These are phyloP conservation scores for Chelmon rostratus DNA, from an alignment of 2,797 vertebrate species.

Conservation along the genomic window DNA sequence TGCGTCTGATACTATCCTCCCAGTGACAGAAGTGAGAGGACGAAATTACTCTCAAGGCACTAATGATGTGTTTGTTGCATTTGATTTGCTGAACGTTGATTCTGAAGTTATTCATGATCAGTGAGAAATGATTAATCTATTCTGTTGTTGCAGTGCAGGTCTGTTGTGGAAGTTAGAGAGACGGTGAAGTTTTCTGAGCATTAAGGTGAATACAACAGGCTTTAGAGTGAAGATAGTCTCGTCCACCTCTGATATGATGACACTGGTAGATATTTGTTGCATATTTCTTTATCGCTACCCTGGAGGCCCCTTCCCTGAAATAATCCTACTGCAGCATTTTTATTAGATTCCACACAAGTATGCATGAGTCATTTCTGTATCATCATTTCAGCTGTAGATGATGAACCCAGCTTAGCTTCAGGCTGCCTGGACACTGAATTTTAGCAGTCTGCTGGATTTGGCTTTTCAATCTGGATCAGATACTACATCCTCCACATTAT, in stretches of 20 bases:
- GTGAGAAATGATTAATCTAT: conserved; percentile 14
- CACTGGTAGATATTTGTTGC: conserved; percentile 12
- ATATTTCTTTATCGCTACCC: conserved; percentile 15
- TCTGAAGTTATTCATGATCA: conserved; percentile 32
- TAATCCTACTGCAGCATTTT: conserved; percentile 33
- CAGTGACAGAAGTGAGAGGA: conserved; percentile 33
- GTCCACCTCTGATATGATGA: conserved; percentile 5
- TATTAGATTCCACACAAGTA: conserved; percentile 45
- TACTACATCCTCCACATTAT: background rate
- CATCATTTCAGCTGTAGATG: conserved; percentile 25
- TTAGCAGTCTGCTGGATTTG: conserved; percentile 11
- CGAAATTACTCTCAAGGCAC: conserved; percentile 37
- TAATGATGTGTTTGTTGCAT: conserved; percentile 54
- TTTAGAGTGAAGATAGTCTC: background rate
- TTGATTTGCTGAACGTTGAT: conserved; percentile 31
- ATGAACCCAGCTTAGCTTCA: conserved; percentile 31
- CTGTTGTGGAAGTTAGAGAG: background rate
- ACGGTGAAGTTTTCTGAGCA: background rate
- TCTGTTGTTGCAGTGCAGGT: conserved; percentile 7
- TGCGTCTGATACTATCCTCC: conserved; percentile 45
- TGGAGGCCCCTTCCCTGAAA: conserved; percentile 18
- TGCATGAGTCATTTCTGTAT: conserved; percentile 36
- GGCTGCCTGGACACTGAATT: conserved; percentile 5
- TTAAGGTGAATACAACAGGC: background rate
- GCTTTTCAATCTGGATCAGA: conserved; percentile 6